Evolutionary conservation across 2,113 vertebrate genomes (phyloP), one percentile per base, ranked within the genome.

Genomic region (Hypocryptadius cinnamomeus): DNA sequence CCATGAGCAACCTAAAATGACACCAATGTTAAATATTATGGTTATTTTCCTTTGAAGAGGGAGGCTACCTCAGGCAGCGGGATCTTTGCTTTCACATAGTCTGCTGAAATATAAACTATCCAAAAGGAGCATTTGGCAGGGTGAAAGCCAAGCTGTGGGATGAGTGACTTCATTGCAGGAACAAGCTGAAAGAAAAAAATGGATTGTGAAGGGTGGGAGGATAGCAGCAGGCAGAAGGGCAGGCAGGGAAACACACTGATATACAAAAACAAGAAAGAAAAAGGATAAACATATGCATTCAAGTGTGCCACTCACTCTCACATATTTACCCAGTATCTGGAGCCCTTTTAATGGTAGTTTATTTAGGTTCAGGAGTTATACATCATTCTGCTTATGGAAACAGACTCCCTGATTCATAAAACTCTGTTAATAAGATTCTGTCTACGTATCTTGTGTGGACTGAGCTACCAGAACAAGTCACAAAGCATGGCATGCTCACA

Each of bases 41-140:
- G 86, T 39, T 72, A 59, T 53, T 86, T 53, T 11, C 2, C 11
- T 64, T 60, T 50, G 33, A 47, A 76, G 37, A 7, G 6, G 8
- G 21, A 86, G 28, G n/a, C 35, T 44, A 14, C 72, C 88, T 59
- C 64, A 78, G 64, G 48, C 61, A 64, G 60, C 6, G n/a, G 47
- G 44, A 68, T 59, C 57, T 24, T 17, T 85, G 64, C 57, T 63
- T 50, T 83, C 51, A 13, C 31, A 21, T 3, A 70, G 47, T 15
- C 63, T 85, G 40, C 72, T 83, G 63, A 57, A 92, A 30, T 27
- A 15, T 3, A 61, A 44, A 53, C 37, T 56, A 33, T 44, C 13
- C 53, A 72, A 89, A 93, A 83, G 90, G 69, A 92, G 85, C 77
- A 94, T 45, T 73, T 93, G 89, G 31, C n/a, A 64, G 65, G 70